Evolutionary conservation across 2,113 vertebrate genomes (phyloP).

Genomic region (Cinclus mexicanus): DNA sequence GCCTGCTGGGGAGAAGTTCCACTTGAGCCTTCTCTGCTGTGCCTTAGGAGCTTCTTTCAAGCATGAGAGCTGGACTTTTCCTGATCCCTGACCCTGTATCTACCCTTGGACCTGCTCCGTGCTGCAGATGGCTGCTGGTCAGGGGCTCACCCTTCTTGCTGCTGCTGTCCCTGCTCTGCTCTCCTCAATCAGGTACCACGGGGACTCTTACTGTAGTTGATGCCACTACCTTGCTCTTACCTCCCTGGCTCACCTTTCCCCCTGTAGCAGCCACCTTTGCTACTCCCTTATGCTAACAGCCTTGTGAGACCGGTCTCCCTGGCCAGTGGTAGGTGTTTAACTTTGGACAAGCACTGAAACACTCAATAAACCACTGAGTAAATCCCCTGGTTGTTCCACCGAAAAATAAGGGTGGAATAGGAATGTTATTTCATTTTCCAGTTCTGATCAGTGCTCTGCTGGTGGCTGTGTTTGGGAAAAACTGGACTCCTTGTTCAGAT

Average conservation of each 20-base stretch:
- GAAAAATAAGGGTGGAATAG: background rate
- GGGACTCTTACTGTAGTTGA: background rate
- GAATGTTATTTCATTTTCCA: background rate
- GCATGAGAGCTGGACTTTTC: background rate
- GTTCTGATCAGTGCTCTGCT: background rate
- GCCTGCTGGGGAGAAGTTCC: background rate
- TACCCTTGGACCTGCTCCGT: background rate
- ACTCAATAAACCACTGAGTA: background rate
- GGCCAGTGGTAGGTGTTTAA: background rate
- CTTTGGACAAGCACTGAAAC: background rate
- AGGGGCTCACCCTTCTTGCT: background rate
- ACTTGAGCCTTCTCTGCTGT: background rate
- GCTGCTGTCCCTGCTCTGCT: background rate
- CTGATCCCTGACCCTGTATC: accelerated
- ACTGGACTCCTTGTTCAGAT: background rate
- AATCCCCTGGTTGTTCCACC: background rate
- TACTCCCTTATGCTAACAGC: background rate
- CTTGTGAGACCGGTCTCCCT: background rate
- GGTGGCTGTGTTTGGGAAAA: background rate
- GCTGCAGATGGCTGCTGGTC: background rate
- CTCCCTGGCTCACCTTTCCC: background rate
- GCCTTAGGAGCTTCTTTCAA: background rate
- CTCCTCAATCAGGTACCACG: background rate
- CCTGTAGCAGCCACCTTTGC: background rate
- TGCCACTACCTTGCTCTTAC: background rate